Evolutionary conservation across 2,797 vertebrate genomes (phyloP), one percentile per base, ranked within the genome.

Genomic region (Cheirogaleus major): DNA sequence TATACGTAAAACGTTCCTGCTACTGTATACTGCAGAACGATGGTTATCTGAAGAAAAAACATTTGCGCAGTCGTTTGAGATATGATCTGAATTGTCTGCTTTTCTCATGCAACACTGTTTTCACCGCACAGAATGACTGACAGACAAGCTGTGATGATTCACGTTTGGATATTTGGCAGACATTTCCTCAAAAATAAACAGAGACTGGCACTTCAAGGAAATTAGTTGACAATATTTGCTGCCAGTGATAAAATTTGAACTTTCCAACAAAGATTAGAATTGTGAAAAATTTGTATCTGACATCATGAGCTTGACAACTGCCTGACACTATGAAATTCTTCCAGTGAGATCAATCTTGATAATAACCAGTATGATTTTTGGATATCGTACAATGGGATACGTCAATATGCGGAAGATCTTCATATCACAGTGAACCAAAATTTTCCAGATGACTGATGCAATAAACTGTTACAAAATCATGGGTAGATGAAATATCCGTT

Each of bases 191-290:
- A 65, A 93, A 95, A 81, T 20, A 15, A 93, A 75, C 43, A 90
- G 17, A 70, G 73, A 57, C 55, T 80, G 59, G 80, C 52, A 76
- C 59, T 76, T 69, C 55, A 76, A 85, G 76, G 17, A 87, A 96
- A 76, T 91, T 80, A 67, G 59, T 45, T 67, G 85, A 67, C 48
- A 78, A 61, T 65, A 90, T 80, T 81, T 81, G 35, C 72, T 96
- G 59, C 69, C 78, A 91, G 11, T 72, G 67, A 86, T 72, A 94
- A 75, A 67, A 90, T 70, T 50, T 72, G 35, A 96, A 92, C 61
- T 76, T 93, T 43, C 32, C 59, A 88, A 27, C 22, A 80, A 80
- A 84, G 92, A n/a, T 83, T 75, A 69, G 35, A 86, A 69, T 45
- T 83, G 61, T 70, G 20, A 90, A 69, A 95, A 75, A 35, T 70